Evolutionary conservation across 1,140 invertebrate species (phyloP), one percentile per base, ranked within the genome.

Genomic region (Zeugodacus cucurbitae): DNA sequence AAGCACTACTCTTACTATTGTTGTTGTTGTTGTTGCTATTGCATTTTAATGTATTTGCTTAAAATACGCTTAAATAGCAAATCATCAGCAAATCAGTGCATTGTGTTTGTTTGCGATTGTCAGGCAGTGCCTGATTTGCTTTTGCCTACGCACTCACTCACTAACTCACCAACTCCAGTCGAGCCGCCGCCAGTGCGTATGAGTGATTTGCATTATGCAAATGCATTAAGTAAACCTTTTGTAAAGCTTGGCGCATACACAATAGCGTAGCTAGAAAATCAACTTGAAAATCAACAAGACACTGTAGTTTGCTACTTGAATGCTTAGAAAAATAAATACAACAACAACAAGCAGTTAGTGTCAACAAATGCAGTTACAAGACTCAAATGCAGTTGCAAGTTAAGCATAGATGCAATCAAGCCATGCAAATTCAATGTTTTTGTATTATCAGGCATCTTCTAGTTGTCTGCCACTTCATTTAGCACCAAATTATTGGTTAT

Each of bases 201-300:
- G 91, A 90, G 88, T 91, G 90, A 92, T 90, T 92, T 88, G 90
- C 90, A 89, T 90, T 91, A 90, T 89, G 89, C 86, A 62, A 86
- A 89, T 89, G 89, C 89, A 92, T 91, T 92, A 92, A 92, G 91
- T 91, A 92, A 92, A 92, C 90, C 74, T 70, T 32, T 7, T 54
- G 34, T 5, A 22, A 41, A 34, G 17, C 74, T 14, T 0, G 37
- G 5, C 8, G 41, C 20, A 82, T 54, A 54, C 20, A 82, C 74
- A 82, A 82, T 92, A 89, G 92, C 91, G 48, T 92, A 89, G 92
- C 91, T 92, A 90, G 90, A 91, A 92, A 92, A 92, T 92, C 91
- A 92, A 92, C 90, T 92, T 90, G 88, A 92, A 92, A 92, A 92
- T 91, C 91, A 92, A 92, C 91, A 90, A 62, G 87, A 70, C 22